A percentile compares a stretch with the other conserved stretches of the same genome.
phyloP scores from a whole-genome alignment of 2,888 invertebrate genomes.

The Fragum sueziense region DNA sequence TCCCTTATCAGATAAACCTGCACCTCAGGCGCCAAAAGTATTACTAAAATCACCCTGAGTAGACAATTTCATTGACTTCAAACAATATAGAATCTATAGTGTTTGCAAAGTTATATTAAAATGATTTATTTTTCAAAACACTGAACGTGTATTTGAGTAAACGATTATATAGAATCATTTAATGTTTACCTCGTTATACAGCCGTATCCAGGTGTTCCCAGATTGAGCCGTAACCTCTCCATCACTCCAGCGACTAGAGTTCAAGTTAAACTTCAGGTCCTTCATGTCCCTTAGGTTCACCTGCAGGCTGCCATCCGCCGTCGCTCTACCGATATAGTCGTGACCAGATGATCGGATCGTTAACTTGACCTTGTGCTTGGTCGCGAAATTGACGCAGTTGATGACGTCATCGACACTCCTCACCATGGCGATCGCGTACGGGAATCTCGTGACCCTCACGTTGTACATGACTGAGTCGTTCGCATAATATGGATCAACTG shows the following conservation, averaged over 20 bases:
- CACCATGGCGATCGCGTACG: slow-evolving; percentile 47
- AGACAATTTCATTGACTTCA: no score
- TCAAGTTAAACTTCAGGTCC: slow-evolving; percentile 46
- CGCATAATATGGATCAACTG: slow-evolving; percentile 11
- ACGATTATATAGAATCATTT: no score
- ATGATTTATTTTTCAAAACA: no score
- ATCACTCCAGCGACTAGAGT: slow-evolving; percentile 52
- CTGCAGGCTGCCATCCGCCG: slow-evolving; percentile 57
- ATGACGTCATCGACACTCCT: slow-evolving; percentile 59
- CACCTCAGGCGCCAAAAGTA: no score
- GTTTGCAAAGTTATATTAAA: no score
- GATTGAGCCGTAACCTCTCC: slow-evolving; percentile 65
- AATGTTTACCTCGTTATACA: slow-evolving; percentile 66
- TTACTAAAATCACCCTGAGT: no score
- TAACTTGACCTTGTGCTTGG: slow-evolving; percentile 52
- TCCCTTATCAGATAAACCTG: no score
- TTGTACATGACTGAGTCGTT: slow-evolving; percentile 36
- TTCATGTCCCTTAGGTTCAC: slow-evolving; percentile 60
- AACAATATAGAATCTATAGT: no score
- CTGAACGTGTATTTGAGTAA: no score
- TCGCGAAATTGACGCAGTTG: slow-evolving; percentile 61
- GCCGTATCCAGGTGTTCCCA: slow-evolving; percentile 64
- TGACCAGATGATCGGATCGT: slow-evolving; percentile 64
- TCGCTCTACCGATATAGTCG: slow-evolving; percentile 66
- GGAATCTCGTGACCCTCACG: slow-evolving; percentile 43